Evolutionary conservation across 2,113 vertebrate species (phyloP), one percentile per base, ranked within the genome.

Genomic region (Mohoua ochrocephala): DNA sequence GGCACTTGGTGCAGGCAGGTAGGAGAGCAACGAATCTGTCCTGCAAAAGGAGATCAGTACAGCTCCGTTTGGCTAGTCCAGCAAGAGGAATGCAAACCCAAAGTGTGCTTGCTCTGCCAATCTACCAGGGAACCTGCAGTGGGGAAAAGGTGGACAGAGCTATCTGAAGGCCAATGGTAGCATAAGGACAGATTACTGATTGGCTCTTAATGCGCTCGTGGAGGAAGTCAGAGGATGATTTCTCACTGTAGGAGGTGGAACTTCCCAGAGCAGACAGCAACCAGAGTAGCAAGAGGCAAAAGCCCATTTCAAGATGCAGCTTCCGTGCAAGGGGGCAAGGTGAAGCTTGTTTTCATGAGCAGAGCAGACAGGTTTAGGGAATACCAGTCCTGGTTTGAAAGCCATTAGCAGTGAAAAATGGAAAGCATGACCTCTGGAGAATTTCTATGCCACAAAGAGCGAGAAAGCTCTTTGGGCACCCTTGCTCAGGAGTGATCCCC

Each of bases 1-100:
- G 30, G 8, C 53, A 33, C 15, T 21, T 15, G 6, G 18, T 39
- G 39, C 4, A 0, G 2, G 6, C 13, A 56, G 49, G 45, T 10
- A 57, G 60, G 16, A 87, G 5, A 56, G 15, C 33, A 65, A 50
- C 7, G 9, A 75, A 37, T n/a, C 30, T 47, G 44, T 57, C 59
- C 54, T 61, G 31, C 60, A 23, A 20, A 76, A 70, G 15, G 22
- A 67, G 63, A 82, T 16, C n/a, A n/a, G 33, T 30, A 42, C 44
- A 42, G 14, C 23, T 87, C 4, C 0, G 16, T 59, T 67, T 82
- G 53, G 35, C 33, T 56, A 30, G 57, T 47, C 33, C 70, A 60
- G 24, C 23, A 44, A 50, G 85, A 63, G 33, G 27, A 88, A 50
- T 54, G 47, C 30, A 93, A 71, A 79, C 26, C 16, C 3, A 1